These are phyloP conservation scores for Operophtera brumata DNA, from an alignment of 2,888 invertebrate species.

Conservation along the genomic window DNA sequence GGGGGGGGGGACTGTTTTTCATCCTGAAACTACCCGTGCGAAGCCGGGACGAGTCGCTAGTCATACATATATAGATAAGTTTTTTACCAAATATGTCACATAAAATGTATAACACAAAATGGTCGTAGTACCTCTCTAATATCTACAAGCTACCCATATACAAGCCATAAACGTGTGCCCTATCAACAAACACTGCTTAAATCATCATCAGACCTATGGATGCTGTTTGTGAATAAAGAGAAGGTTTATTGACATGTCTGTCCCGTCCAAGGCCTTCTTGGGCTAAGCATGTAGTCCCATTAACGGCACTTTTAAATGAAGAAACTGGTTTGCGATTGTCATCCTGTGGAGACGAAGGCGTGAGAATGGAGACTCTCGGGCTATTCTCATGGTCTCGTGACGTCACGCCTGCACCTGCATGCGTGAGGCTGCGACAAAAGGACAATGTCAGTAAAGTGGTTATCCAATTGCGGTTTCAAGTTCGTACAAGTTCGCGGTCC, in stretches of 20 bases:
- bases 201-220: background rate
- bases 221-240: constrained; percentile 1
- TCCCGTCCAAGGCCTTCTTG: constrained; percentile 22
- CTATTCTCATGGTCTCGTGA: constrained; percentile 71
- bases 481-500: constrained; percentile 57
- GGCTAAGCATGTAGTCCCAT: constrained; percentile 55
- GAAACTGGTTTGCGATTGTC: constrained; percentile 69
- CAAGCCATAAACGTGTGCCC: background rate
- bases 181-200: too few relatives aligned
- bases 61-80: too few relatives aligned
- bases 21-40: too few relatives aligned
- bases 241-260: constrained; percentile 19
- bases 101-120: too few relatives aligned
- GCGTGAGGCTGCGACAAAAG: constrained; percentile 55
- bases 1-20: too few relatives aligned
- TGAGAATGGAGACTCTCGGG: constrained; percentile 71
- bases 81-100: too few relatives aligned
- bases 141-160: too few relatives aligned
- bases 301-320: constrained; percentile 71
- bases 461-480: constrained; percentile 68
- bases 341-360: constrained; percentile 61
- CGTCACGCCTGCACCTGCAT: constrained; percentile 72
- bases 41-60: too few relatives aligned
- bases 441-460: constrained; percentile 64
- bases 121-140: too few relatives aligned